Evolutionary conservation across 2,797 vertebrate species (phyloP).

Genomic region (Micromesistius poutassou): DNA sequence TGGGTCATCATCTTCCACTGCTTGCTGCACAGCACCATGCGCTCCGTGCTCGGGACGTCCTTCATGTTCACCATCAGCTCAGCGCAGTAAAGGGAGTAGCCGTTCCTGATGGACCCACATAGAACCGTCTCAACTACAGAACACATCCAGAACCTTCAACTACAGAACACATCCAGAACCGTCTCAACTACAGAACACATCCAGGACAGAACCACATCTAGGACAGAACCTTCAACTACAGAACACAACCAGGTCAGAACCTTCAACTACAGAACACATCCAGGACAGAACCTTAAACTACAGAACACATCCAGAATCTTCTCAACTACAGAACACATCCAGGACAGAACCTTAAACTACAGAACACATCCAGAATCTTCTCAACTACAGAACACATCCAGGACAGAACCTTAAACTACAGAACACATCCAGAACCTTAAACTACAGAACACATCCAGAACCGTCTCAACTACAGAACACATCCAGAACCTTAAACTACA

Average conservation of each 20-base stretch:
- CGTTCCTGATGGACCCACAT: conserved; percentile 59
- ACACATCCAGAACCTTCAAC: neutral
- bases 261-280: neutral
- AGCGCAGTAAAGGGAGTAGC: conserved; percentile 79
- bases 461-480: neutral
- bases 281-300: too few relatives aligned
- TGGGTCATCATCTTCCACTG: conserved; percentile 82
- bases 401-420: too few relatives aligned
- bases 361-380: too few relatives aligned
- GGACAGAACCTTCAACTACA: neutral
- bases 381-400: too few relatives aligned
- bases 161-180: neutral
- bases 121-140: neutral
- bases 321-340: too few relatives aligned
- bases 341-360: too few relatives aligned
- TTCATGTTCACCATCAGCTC: conserved; percentile 85
- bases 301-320: too few relatives aligned
- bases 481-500: neutral
- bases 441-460: neutral
- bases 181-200: neutral
- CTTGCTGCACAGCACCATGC: conserved; percentile 81
- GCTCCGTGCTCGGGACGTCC: conserved; percentile 78
- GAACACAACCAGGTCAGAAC: neutral
- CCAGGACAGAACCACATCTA: neutral
- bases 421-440: too few relatives aligned